A percentile compares a stretch with the other conserved stretches of the same genome.
Evolutionary conservation across 2,888 invertebrate genomes (phyloP).

Genomic region (Dicranocentrus wangi): DNA sequence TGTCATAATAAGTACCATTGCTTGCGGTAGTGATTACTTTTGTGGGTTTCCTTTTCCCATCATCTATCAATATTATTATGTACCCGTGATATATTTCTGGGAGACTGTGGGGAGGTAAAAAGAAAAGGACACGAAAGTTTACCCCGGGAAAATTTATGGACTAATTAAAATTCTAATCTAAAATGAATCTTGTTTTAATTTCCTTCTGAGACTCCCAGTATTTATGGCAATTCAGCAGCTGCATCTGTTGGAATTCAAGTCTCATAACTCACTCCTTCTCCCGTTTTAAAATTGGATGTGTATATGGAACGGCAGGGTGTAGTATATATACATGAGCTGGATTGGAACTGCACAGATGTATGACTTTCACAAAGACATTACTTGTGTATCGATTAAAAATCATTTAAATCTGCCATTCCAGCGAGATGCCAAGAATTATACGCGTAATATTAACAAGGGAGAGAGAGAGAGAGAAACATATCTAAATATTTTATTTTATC

Average conservation of each 20-base stretch:
- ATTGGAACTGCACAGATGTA: no score
- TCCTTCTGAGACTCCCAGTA: constrained; percentile 4
- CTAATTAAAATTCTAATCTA: constrained; percentile 69
- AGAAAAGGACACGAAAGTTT: not conserved
- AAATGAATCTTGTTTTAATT: constrained; percentile 60
- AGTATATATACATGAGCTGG: no score
- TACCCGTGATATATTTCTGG: no score
- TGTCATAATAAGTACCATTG: constrained; percentile 34
- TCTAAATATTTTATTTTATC: no score
- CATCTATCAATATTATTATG: constrained; percentile 41
- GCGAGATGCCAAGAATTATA: no score
- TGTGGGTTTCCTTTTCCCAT: constrained; percentile 18
- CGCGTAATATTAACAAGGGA: no score
- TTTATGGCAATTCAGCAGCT: constrained; percentile 41
- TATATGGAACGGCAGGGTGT: no score
- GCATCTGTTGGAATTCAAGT: constrained; percentile 28
- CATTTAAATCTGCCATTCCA: not conserved
- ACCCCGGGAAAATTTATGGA: constrained; percentile 64
- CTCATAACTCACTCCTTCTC: constrained; percentile 6
- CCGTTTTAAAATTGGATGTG: not conserved
- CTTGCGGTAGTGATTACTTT: constrained; percentile 21
- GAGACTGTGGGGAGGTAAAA: not conserved
- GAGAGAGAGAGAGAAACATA: no score
- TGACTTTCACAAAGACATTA: no score
- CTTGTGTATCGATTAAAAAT: constrained; percentile 21